Evolutionary conservation across 2,797 vertebrate species (phyloP), one percentile per base, ranked within the genome.

Genomic region (Danio aesculapii): DNA sequence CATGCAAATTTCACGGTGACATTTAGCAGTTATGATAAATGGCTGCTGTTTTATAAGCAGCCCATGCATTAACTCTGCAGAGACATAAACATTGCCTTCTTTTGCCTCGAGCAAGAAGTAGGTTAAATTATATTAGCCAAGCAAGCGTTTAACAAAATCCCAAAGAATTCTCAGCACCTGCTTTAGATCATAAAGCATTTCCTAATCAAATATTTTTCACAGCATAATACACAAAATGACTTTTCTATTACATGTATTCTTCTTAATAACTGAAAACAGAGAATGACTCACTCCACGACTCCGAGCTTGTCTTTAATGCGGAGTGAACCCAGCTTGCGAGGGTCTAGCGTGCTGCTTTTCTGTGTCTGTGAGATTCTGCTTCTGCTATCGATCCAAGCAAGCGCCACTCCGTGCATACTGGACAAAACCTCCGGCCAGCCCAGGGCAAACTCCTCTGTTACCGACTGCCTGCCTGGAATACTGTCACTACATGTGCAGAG

Each of bases 391-490:
- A 95, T 92, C 89, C 91, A 93, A 75, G 93, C 94, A 86, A 96
- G 84, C 50, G 94, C 94, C 74, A 93, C 92, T 0, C 86, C 90
- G 50, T 94, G 90, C 1, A 88, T 86, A 86, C 94, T 94, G 70
- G 91, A 92, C 52, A 96, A 92, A 71, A 93, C 92, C 81, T 95
- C 92, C 39, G 94, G 92, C 95, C 95, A 96, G 84, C 87, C 91
- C 0, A 96, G 90, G 39, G 88, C 57, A 75, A 96, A 96, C 84
- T 95, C 91, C 87, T 96, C 95, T 0, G 95, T 95, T 76, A 94
- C 93, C 0, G 90, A 86, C 85, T 93, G 94, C 68, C 87, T 86
- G 57, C 94, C 93, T 0, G 95, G 95, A 39, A 86, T 63, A 8
- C 92, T 93, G 16, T 95, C 93, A 41, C 95, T 96, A 87, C 67